phyloP scores from a whole-genome alignment of 53 echinoderm and acorn worm species.

The Holothuria scabra region DNA sequence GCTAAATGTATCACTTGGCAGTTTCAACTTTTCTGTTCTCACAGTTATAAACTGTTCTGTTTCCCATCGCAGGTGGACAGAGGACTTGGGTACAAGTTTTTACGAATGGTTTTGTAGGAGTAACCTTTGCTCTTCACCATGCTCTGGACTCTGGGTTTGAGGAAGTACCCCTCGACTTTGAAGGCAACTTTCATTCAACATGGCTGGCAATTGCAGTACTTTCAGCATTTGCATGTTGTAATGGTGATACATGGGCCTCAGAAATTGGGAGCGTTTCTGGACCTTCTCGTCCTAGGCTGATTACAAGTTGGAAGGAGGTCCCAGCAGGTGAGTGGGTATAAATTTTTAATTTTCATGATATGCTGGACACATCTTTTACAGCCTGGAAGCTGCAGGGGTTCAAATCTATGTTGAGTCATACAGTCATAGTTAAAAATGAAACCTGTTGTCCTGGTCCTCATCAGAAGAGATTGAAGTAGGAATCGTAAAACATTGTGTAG shows the following conservation, averaged over 20 bases:
- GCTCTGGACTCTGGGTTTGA: slow-evolving; percentile 82
- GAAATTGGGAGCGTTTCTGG: slow-evolving; percentile 92
- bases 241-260: slow-evolving; percentile 94
- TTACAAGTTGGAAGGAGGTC: slow-evolving; percentile 80
- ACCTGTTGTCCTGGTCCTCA: too few species aligned
- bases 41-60: too few species aligned
- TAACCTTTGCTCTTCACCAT: slow-evolving; percentile 74
- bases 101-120: slow-evolving; percentile 86
- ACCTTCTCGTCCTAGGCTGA: slow-evolving; percentile 61
- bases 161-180: slow-evolving; percentile 85
- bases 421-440: too few species aligned
- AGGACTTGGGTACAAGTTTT: slow-evolving; percentile 92
- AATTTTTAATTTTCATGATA: too few species aligned
- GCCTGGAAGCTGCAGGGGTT: too few species aligned
- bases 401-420: too few species aligned
- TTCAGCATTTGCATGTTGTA: slow-evolving; percentile 82
- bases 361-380: too few species aligned
- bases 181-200: slow-evolving; percentile 72
- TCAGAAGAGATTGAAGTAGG: too few species aligned
- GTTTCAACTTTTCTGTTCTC: background rate
- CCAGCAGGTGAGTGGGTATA: slow-evolving; percentile 73
- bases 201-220: slow-evolving; percentile 83
- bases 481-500: too few species aligned
- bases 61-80: slow-evolving; percentile 73
- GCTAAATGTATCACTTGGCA: too few species aligned